phyloP scores from a whole-genome alignment of 2,113 vertebrate genomes.

The Eupsittula cactorum region DNA sequence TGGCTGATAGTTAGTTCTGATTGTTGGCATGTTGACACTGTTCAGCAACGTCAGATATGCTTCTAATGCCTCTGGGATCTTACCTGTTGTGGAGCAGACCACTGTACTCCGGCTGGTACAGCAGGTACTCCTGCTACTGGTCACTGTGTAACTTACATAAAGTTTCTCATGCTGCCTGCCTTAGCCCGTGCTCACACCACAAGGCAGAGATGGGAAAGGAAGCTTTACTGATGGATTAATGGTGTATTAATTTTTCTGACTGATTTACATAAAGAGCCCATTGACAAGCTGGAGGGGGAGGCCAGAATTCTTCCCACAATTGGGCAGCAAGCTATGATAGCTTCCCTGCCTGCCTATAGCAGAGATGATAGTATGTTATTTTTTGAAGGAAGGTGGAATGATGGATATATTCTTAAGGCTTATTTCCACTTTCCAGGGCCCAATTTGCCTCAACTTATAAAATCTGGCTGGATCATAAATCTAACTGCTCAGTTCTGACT shows the following conservation, averaged over 20 bases:
- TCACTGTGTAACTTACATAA: not conserved
- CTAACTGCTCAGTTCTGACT: not conserved
- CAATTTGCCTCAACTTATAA: not conserved
- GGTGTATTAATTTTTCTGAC: slow-evolving; percentile 63
- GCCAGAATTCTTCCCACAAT: slow-evolving; percentile 52
- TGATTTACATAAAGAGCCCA: slow-evolving; percentile 73
- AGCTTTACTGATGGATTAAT: slow-evolving; percentile 30
- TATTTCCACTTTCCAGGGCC: not conserved
- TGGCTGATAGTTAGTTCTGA: not conserved
- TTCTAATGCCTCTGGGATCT: not conserved
- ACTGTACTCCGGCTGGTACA: not conserved
- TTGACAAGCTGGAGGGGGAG: slow-evolving; percentile 50
- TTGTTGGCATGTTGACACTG: not conserved
- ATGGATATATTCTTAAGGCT: not conserved
- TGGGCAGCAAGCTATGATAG: slow-evolving; percentile 56
- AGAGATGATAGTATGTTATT: not conserved
- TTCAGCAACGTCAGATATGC: not conserved
- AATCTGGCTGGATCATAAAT: not conserved
- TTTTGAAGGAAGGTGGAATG: slow-evolving; percentile 1
- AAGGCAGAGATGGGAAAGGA: slow-evolving; percentile 4
- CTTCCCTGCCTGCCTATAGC: not conserved
- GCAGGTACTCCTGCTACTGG: not conserved
- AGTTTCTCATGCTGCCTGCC: not conserved
- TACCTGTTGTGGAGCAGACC: not conserved
- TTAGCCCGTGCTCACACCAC: not conserved